These are phyloP conservation scores for Eupithecia centaureata DNA, from an alignment of 2,888 invertebrate species.

Conservation along the genomic window DNA sequence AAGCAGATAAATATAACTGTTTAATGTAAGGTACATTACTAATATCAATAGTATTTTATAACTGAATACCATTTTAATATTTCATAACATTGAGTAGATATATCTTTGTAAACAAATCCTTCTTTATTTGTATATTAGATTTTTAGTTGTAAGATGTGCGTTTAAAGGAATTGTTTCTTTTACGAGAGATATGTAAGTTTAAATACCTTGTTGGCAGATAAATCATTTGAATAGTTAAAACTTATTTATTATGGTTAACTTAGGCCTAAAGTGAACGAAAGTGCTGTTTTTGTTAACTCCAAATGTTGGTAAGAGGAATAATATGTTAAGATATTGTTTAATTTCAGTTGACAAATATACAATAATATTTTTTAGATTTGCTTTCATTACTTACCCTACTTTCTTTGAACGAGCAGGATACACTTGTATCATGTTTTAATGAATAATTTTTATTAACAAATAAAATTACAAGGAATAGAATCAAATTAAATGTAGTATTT, in stretches of 20 bases:
- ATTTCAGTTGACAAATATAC: constrained; percentile 83
- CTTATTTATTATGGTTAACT: constrained; percentile 56
- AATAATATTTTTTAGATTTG: constrained; percentile 71
- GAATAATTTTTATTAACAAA: too few relatives aligned
- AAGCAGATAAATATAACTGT: not conserved
- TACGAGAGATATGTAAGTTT: constrained; percentile 58
- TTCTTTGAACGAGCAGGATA: not conserved
- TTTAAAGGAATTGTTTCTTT: constrained; percentile 63
- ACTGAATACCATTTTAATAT: constrained; percentile 33
- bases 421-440: too few relatives aligned
- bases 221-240: constrained; percentile 37
- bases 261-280: constrained; percentile 69
- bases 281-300: constrained; percentile 74
- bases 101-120: constrained; percentile 56
- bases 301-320: constrained; percentile 74
- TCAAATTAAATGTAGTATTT: too few relatives aligned
- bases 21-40: too few relatives aligned
- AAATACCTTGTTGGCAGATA: constrained; percentile 51
- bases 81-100: constrained; percentile 44
- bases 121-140: constrained; percentile 77
- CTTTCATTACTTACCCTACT: constrained; percentile 13
- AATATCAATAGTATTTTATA: constrained; percentile 8
- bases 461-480: too few relatives aligned
- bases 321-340: constrained; percentile 79
- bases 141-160: constrained; percentile 74